phyloP scores from a whole-genome alignment of 2,888 invertebrate species.

The Drosophila anceps region DNA sequence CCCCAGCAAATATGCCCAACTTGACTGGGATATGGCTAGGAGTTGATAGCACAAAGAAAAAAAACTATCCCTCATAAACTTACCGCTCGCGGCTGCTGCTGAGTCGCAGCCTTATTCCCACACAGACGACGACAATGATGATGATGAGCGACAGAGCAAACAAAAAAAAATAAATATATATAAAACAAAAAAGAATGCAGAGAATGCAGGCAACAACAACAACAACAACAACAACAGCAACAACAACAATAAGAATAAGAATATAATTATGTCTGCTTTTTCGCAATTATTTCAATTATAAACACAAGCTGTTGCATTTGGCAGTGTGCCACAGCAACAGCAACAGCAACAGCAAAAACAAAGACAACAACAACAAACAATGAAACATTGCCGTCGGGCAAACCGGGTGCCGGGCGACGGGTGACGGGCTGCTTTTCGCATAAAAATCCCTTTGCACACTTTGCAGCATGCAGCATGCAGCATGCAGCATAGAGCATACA shows the following conservation, averaged over 20 bases:
- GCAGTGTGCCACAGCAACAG: slow-evolving; percentile 45
- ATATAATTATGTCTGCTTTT: slow-evolving; percentile 74
- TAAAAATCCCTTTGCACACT: slow-evolving; percentile 62
- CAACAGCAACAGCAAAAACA: slow-evolving; percentile 39
- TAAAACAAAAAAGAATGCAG: neutral
- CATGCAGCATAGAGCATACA: slow-evolving; percentile 2
- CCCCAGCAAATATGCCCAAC: slow-evolving; percentile 5
- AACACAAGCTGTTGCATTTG: slow-evolving; percentile 74
- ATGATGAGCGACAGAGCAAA: slow-evolving; percentile 44
- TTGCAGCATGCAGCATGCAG: slow-evolving; percentile 19
- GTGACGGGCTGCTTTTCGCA: slow-evolving; percentile 25
- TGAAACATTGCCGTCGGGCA: slow-evolving; percentile 51
- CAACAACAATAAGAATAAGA: slow-evolving; percentile 50
- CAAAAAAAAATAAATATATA: slow-evolving; percentile 3
- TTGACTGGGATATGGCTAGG: neutral
- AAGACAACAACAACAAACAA: slow-evolving; percentile 45
- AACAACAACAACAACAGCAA: slow-evolving; percentile 46
- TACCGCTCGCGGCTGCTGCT: slow-evolving; percentile 34
- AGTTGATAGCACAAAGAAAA: slow-evolving; percentile 31
- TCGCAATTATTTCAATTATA: slow-evolving; percentile 77
- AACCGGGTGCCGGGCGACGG: neutral
- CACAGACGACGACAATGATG: slow-evolving; percentile 47
- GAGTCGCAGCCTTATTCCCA: slow-evolving; percentile 12
- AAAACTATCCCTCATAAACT: slow-evolving; percentile 36
- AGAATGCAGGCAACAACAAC: slow-evolving; percentile 29